Evolutionary conservation across 2,797 vertebrate genomes (phyloP).

Genomic region (Cirrhinus mrigala): DNA sequence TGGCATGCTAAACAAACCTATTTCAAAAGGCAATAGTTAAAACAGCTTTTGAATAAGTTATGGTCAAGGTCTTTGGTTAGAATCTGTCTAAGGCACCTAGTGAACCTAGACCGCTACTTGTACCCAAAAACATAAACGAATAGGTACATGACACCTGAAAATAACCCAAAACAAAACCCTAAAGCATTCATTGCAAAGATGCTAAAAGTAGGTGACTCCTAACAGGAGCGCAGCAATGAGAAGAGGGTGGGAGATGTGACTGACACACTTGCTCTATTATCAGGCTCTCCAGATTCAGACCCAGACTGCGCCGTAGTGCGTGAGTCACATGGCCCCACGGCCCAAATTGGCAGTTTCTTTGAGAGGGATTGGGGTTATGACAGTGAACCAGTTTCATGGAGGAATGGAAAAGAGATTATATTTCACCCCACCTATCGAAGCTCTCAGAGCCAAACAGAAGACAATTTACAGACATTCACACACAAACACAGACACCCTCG

Average conservation of each 20-base stretch:
- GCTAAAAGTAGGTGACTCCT: conserved; percentile 8
- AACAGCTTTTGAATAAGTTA: neutral
- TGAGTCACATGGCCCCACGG: conserved; percentile 57
- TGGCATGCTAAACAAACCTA: neutral
- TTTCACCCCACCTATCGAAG: conserved; percentile 58
- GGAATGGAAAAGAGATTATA: conserved; percentile 62
- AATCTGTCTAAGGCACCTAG: neutral
- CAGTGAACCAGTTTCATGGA: conserved; percentile 59
- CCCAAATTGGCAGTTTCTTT: conserved; percentile 63
- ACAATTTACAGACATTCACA: conserved; percentile 55
- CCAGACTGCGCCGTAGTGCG: conserved; percentile 45
- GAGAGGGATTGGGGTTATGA: conserved; percentile 59
- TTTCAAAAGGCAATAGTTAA: neutral
- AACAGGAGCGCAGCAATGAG: neutral
- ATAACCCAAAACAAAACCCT: neutral
- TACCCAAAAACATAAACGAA: neutral
- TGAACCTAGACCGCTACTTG: neutral
- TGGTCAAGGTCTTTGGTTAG: neutral
- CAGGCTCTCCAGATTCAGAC: conserved; percentile 57
- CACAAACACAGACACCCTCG: conserved; percentile 33
- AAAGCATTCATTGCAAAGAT: conserved; percentile 1
- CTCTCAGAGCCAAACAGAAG: conserved; percentile 42
- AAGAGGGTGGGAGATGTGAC: conserved; percentile 58
- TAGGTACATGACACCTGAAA: neutral
- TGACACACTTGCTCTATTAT: conserved; percentile 64